Evolutionary conservation across 2,888 invertebrate genomes (phyloP), one percentile per base, ranked within the genome.

Genomic region (Microctonus brassicae): DNA sequence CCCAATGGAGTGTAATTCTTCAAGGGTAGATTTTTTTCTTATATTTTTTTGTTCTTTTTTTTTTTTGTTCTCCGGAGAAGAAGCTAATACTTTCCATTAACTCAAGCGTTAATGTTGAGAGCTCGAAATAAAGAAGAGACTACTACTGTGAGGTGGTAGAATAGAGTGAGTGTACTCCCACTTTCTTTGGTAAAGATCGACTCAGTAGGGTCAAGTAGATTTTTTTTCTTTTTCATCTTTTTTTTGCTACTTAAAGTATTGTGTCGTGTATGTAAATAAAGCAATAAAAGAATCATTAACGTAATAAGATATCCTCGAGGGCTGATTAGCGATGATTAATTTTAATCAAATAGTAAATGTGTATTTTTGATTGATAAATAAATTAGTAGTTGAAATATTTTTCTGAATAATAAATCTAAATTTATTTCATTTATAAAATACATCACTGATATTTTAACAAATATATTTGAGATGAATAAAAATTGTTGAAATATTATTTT

Each of bases 11-110:
- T 20, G 9, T 7, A 20, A 17, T 47, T 47, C 17, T 47, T 47
- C 6, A 42, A n/a, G 17, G 47, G 7, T 17, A 9, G 5, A 17
- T 47, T 47, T 47, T 47, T 17, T n/a, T 4, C 39, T 47, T 33
- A 1, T 17, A 17, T 60, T 60, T 57, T 11, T 22, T 6, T 6
- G 33, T 29, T 20, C 3, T 34, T 13, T 9, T 20, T 55, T 20
- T 22, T 7, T 24, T 20, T 24, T 55, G 11, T 7, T 55, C 13
- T 55, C 22, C 22, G 6, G 2, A 33, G 29, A 58, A 33, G 13
- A 11, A 60, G 60, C 34, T 34, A 20, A 60, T 60, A 34, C 60
- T 60, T 60, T 60, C 36, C 34, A 60, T 60, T 60, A 60, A 60
- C 60, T 34, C 60, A 20, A 60, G 60, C 60, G 33, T 47, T 47